These are phyloP conservation scores for Suillia variegata DNA, from an alignment of 2,888 invertebrate genomes.

Conservation along the genomic window DNA sequence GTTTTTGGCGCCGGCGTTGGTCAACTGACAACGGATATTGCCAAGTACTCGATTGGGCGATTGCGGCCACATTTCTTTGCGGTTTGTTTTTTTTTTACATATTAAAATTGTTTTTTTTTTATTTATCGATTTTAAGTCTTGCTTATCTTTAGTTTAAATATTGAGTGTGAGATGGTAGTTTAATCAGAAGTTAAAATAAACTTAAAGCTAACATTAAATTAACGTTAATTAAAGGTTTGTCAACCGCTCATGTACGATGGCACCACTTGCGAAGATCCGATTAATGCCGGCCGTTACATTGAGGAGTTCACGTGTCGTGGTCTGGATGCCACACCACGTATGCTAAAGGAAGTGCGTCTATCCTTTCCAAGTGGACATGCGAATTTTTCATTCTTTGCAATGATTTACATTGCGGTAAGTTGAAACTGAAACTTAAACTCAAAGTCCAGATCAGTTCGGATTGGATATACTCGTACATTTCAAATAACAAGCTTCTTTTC, in stretches of 20 bases:
- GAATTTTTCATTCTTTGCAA: constrained; percentile 84
- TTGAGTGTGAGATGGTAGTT: no score
- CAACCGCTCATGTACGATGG: constrained; percentile 68
- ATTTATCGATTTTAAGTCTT: no score
- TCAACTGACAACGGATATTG: constrained; percentile 88
- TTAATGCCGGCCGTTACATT: constrained; percentile 71
- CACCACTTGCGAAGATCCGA: constrained; percentile 65
- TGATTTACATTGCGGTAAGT: constrained; percentile 85
- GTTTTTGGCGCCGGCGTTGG: constrained; percentile 85
- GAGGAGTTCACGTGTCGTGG: constrained; percentile 73
- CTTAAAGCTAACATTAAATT: no score
- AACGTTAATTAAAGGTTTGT: constrained; percentile 81
- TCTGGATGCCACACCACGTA: constrained; percentile 61
- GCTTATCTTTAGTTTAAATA: no score
- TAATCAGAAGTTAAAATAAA: no score
- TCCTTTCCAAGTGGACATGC: constrained; percentile 94
- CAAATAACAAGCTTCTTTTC: background rate
- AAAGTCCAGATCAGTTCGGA: background rate
- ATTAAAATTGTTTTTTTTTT: no score
- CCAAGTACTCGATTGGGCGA: constrained; percentile 91
- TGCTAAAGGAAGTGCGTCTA: constrained; percentile 76
- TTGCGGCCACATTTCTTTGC: constrained; percentile 92
- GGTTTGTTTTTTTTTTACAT: constrained; percentile 66
- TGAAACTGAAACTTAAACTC: background rate
- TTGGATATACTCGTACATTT: background rate